Percentiles rank a stretch among this genome's conserved stretches.
These are phyloP conservation scores for Hecatera dysodea DNA, from an alignment of 2,888 invertebrate genomes.

Conservation along the genomic window DNA sequence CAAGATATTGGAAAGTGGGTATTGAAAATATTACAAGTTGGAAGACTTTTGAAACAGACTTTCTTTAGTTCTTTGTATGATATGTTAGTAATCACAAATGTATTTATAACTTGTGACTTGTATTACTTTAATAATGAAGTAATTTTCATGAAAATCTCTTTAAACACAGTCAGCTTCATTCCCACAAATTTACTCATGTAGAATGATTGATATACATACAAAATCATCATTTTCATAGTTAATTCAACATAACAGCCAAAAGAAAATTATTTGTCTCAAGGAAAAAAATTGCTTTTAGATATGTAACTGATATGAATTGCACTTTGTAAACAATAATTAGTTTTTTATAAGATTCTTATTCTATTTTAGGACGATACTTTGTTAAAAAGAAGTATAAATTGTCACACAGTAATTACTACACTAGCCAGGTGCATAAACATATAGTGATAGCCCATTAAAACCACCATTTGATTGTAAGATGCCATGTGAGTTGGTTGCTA, in stretches of 20 bases:
- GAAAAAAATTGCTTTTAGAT: conserved; percentile 19
- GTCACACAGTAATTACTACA: conserved; percentile 16
- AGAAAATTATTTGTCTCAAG: conserved; percentile 2
- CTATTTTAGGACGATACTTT: conserved; percentile 29
- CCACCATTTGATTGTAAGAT: conserved; percentile 7
- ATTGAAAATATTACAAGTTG: conserved; percentile 70
- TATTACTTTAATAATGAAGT: conserved; percentile 1
- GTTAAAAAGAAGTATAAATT: conserved; percentile 8
- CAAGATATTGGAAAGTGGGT: conserved; percentile 71
- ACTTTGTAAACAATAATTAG: conserved; percentile 36
- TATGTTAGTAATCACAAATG: conserved; percentile 76
- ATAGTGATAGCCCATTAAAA: background rate
- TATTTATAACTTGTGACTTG: conserved; percentile 33
- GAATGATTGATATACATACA: background rate
- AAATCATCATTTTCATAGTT: conserved; percentile 11
- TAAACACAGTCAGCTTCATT: background rate
- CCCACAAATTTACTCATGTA: background rate
- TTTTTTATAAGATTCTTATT: conserved; percentile 26
- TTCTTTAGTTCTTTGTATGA: conserved; percentile 71
- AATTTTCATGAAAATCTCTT: background rate
- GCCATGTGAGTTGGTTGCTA: conserved; percentile 8
- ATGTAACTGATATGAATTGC: conserved; percentile 21
- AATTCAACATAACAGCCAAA: background rate
- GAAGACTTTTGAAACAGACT: conserved; percentile 70
- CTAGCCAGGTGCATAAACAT: conserved; percentile 5